These are phyloP conservation scores for Melanotaenia trifasciata DNA, from an alignment of 2,797 vertebrate genomes.

Conservation along the genomic window DNA sequence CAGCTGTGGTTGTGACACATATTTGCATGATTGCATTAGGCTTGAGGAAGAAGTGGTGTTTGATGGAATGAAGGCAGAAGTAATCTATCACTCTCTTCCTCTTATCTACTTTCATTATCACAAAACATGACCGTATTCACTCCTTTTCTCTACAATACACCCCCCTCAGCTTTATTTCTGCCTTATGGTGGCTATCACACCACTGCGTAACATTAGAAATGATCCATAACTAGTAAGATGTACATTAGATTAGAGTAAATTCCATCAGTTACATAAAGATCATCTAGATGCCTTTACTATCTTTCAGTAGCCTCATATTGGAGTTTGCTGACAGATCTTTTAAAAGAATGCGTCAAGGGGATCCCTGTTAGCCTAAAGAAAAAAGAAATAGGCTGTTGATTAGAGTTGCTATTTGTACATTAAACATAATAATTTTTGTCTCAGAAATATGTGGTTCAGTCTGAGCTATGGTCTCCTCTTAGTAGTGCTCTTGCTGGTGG, in stretches of 20 bases:
- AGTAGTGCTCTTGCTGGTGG: no score
- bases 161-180: not conserved
- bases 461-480: no score
- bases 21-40: conserved; percentile 48
- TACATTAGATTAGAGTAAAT: not conserved
- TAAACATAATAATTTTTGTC: not conserved
- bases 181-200: not conserved
- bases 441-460: no score
- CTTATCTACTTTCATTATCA: conserved; percentile 51
- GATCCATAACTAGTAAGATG: not conserved
- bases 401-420: conserved; percentile 4
- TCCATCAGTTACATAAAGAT: not conserved
- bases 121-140: conserved; percentile 29
- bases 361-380: conserved; percentile 7
- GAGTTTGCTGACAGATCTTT: not conserved
- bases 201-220: conserved; percentile 9
- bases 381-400: not conserved
- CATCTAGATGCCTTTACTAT: not conserved
- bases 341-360: conserved; percentile 10
- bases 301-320: not conserved
- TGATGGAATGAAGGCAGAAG: conserved; percentile 56
- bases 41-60: conserved; percentile 31
- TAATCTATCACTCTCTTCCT: conserved; percentile 53
- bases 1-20: conserved; percentile 48
- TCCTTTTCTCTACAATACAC: conserved; percentile 11